Base-by-base conservation (phyloP, 2,113 vertebrate genomes). In the Thalassarche chlororhynchos region DNA sequence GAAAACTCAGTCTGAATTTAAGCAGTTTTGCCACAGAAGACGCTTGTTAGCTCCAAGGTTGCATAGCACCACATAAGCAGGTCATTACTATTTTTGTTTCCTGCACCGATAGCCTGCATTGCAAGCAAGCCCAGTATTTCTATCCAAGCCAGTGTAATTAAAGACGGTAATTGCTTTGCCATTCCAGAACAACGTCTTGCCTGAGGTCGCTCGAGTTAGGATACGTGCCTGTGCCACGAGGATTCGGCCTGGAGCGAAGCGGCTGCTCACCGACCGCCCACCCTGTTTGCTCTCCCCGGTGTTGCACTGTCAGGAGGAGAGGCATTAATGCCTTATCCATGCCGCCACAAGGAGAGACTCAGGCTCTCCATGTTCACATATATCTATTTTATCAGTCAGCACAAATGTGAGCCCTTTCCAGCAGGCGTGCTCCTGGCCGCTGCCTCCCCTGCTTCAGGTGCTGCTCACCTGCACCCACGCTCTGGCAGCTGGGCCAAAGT, bases 211-310 rank as follows among this genome's bases (percentile, higher is more conserved):
- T 57, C 9, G 1, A 18, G 32, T 3, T 5, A 1, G 38, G 46
- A 5, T 6, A 6, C 0, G 2, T 2, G 5, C 46, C 5, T 12
- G 64, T 40, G 65, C 36, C 11, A 3, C 34, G 9, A 55, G 25
- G 8, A 23, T 44, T 24, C 14, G 0, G 25, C 54, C 47, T 26
- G 55, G 44, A 47, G 49, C 3, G 0, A 4, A 26, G 19, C 4
- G 1, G 5, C n/a, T 40, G 52, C 49, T 57, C 8, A 0, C n/a
- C 25, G 23, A 6, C 25, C 42, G 34, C 23, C 62, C 1, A 0
- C 44, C 38, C 4, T 4, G 0, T 12, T 10, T 25, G 42, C 52
- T 24, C 9, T 72, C 23, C 31, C 23, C 1, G 3, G 14, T 2
- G 57, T 2, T 9, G 10, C 0, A 0, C 40, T 38, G 46, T 18